phyloP scores from a whole-genome alignment of 2,797 vertebrate species.

The Sebastes matsubarae region DNA sequence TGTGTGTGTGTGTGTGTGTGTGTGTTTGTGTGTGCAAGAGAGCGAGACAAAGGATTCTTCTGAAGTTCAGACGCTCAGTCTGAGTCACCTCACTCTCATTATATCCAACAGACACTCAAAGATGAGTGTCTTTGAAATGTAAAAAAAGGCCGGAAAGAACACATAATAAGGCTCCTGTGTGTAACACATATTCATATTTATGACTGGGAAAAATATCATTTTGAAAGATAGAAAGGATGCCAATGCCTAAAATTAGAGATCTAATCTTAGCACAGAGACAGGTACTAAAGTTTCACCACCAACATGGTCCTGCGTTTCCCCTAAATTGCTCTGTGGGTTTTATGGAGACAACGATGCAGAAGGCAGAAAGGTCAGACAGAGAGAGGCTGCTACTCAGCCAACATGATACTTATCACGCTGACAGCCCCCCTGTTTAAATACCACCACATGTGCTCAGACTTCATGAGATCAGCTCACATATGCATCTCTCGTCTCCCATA shows the following conservation, averaged over 20 bases:
- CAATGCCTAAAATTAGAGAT: slow-evolving; percentile 40
- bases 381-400: slow-evolving; percentile 18
- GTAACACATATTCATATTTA: slow-evolving; percentile 15
- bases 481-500: slow-evolving; percentile 16
- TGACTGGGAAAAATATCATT: neutral
- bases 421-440: slow-evolving; percentile 33
- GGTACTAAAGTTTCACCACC: neutral
- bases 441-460: slow-evolving; percentile 29
- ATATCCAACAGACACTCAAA: slow-evolving; percentile 14
- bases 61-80: slow-evolving; percentile 7
- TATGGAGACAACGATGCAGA: slow-evolving; percentile 1
- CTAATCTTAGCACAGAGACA: slow-evolving; percentile 31
- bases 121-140: slow-evolving; percentile 38
- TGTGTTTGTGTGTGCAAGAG: neutral
- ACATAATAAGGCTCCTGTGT: neutral
- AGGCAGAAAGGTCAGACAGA: slow-evolving; percentile 44
- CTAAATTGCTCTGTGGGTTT: slow-evolving; percentile 23
- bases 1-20: neutral
- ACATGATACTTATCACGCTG: slow-evolving; percentile 44
- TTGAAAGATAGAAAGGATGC: slow-evolving; percentile 13
- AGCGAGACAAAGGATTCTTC: slow-evolving; percentile 17
- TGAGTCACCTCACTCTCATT: slow-evolving; percentile 19
- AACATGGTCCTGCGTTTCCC: neutral
- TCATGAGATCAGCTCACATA: slow-evolving; percentile 38
- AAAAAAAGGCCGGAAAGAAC: slow-evolving; percentile 4